phyloP scores from a whole-genome alignment of 1,140 invertebrate species.

The Vanessa tameamea region DNA sequence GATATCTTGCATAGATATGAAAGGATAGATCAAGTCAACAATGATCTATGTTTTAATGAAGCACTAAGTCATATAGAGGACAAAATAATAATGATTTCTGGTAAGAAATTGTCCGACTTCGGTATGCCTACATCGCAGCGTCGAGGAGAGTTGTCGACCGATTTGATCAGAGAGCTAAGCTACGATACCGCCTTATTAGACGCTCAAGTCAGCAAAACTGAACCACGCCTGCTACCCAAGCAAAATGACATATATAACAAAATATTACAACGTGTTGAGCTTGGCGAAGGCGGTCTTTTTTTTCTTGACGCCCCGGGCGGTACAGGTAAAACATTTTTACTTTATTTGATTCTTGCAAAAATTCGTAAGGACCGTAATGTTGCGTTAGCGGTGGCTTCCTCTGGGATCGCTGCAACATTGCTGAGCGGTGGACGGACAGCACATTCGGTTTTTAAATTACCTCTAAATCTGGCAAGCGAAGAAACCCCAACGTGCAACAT shows the following conservation, averaged over 20 bases:
- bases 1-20: constrained; percentile 53
- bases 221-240: constrained; percentile 36
- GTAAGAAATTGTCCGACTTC: constrained; percentile 39
- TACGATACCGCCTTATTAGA: constrained; percentile 36
- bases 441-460: no score
- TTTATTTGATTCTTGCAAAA: no score
- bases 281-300: no score
- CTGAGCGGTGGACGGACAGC: no score
- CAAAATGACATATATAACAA: constrained; percentile 14
- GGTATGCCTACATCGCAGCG: constrained; percentile 36
- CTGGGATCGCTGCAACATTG: no score
- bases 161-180: constrained; percentile 10
- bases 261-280: no score
- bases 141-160: not conserved
- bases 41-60: constrained; percentile 48
- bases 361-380: no score
- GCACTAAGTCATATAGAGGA: constrained; percentile 42
- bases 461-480: constrained; percentile 6
- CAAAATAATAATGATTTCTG: constrained; percentile 38
- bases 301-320: no score
- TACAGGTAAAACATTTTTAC: no score
- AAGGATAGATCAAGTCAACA: constrained; percentile 37
- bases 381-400: no score
- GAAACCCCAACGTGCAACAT: constrained; percentile 46
- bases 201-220: constrained; percentile 39